Evolutionary conservation across 2,113 vertebrate genomes (phyloP).

Genomic region (Equus przewalskii): DNA sequence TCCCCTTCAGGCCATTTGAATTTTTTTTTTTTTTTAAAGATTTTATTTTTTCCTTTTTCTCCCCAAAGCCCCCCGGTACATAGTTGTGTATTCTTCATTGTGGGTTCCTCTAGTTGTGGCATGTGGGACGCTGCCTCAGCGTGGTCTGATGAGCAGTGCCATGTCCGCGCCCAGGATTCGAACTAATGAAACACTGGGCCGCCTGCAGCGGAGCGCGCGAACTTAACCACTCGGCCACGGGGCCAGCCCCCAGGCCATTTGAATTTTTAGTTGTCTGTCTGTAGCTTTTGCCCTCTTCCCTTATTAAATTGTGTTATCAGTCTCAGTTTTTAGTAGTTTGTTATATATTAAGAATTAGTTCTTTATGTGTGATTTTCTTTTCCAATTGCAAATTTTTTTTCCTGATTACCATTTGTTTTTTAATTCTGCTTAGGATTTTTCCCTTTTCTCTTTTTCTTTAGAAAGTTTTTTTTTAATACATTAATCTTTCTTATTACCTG

Average conservation of each 20-base stretch:
- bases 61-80: too few species aligned
- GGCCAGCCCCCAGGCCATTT: not conserved
- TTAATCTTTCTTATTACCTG: not conserved
- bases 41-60: too few species aligned
- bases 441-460: not conserved
- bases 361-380: not conserved
- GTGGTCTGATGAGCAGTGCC: too few species aligned
- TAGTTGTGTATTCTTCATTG: too few species aligned
- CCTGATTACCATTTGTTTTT: not conserved
- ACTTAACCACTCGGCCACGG: too few species aligned
- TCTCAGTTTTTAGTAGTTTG: not conserved
- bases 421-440: not conserved
- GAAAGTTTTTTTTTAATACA: not conserved
- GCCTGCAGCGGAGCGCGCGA: too few species aligned
- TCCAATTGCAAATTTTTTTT: not conserved
- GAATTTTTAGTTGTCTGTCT: not conserved
- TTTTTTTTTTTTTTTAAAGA: not conserved
- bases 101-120: too few species aligned
- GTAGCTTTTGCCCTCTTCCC: not conserved
- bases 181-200: too few species aligned
- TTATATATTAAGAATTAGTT: slow-evolving; percentile 11
- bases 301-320: not conserved
- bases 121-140: too few species aligned
- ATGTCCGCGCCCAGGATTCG: too few species aligned
- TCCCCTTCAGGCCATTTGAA: not conserved